phyloP scores from a whole-genome alignment of 2,888 invertebrate genomes.

The Andrena marginata region DNA sequence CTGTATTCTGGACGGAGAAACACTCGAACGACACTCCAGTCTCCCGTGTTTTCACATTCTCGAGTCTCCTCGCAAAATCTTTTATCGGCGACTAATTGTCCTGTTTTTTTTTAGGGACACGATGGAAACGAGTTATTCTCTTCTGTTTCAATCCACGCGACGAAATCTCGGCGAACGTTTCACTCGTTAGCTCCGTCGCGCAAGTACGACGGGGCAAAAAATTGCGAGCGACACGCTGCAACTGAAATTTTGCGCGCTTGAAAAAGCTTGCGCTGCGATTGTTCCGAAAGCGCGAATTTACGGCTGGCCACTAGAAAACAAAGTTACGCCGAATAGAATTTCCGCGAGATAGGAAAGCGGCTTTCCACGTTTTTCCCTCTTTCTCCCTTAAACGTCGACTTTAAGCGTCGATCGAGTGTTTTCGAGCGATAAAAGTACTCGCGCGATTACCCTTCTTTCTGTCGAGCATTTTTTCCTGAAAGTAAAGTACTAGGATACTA shows the following conservation, averaged over 20 bases:
- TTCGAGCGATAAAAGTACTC: constrained; percentile 1
- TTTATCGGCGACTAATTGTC: not conserved
- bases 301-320: not conserved
- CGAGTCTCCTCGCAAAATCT: not conserved
- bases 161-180: not conserved
- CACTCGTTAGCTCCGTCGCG: not conserved
- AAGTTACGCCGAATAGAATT: constrained; percentile 12
- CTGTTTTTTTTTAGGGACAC: not conserved
- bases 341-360: not conserved
- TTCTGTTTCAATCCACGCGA: not conserved
- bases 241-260: constrained; percentile 16
- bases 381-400: not conserved
- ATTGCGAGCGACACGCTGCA: not conserved
- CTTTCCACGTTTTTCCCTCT: constrained; percentile 1
- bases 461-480: not conserved
- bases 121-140: too few species aligned
- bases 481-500: not conserved
- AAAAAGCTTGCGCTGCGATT: constrained; percentile 31
- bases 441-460: not conserved
- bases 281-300: constrained; percentile 26
- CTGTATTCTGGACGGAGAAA: constrained; percentile 19
- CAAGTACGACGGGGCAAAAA: not conserved
- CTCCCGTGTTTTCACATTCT: constrained; percentile 9
- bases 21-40: constrained; percentile 32
- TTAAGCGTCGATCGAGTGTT: constrained; percentile 8